phyloP scores from a whole-genome alignment of 2,113 vertebrate species.

The Tiliqua scincoides region DNA sequence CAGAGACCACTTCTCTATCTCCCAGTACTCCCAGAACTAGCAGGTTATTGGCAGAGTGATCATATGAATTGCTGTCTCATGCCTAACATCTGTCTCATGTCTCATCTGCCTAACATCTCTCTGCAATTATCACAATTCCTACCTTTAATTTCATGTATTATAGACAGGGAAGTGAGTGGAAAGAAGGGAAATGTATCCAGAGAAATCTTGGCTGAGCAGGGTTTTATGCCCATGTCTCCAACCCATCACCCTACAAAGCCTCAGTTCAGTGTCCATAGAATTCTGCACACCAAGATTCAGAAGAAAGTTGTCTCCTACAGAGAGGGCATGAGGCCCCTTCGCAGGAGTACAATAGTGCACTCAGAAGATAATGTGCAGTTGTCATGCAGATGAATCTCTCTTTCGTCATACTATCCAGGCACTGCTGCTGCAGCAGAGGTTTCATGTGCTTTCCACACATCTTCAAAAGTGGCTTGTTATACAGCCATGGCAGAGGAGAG shows the following conservation, averaged over 20 bases:
- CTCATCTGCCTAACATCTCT: background rate
- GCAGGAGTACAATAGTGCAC: no score
- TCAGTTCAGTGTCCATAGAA: background rate
- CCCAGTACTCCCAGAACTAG: background rate
- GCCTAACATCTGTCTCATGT: background rate
- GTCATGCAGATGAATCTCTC: no score
- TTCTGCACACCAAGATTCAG: no score
- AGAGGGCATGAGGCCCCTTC: no score
- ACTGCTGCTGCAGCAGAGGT: no score
- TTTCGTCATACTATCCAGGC: no score
- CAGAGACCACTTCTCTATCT: background rate
- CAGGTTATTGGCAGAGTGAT: background rate
- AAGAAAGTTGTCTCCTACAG: no score
- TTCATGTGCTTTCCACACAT: no score
- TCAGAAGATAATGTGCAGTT: no score
- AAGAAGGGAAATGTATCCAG: background rate
- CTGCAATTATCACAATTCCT: background rate
- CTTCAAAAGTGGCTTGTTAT: no score
- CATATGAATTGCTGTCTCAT: background rate
- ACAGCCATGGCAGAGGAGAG: no score
- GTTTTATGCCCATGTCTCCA: background rate
- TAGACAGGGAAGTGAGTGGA: background rate
- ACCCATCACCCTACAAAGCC: background rate
- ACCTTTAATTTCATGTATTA: background rate
- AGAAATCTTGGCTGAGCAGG: background rate